Conservation (phyloP, 2,888 invertebrate genomes). For the Drosophila pegasa region DNA sequence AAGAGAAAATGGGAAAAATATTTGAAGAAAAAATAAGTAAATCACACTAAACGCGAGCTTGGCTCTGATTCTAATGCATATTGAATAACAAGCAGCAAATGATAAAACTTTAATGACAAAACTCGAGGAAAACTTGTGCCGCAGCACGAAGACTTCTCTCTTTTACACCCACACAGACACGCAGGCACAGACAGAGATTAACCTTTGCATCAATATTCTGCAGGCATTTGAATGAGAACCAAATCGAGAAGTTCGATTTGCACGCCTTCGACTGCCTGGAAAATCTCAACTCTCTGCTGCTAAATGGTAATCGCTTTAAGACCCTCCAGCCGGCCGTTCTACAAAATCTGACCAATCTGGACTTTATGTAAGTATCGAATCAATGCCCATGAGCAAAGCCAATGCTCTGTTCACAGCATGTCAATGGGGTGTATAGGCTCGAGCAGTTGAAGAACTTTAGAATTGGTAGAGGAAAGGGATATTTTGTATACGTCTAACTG, state of each 20-base stretch:
- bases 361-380: slow-evolving; percentile 85
- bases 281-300: slow-evolving; percentile 85
- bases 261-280: slow-evolving; percentile 84
- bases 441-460: neutral
- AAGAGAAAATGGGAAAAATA: slow-evolving; percentile 9
- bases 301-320: slow-evolving; percentile 83
- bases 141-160: neutral
- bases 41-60: neutral
- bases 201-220: slow-evolving; percentile 13
- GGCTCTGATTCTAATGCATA: slow-evolving; percentile 5
- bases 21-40: neutral
- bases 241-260: slow-evolving; percentile 83
- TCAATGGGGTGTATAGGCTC: neutral
- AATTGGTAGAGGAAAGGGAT: neutral
- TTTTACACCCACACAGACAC: neutral
- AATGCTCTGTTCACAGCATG: neutral
- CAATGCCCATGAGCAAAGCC: neutral
- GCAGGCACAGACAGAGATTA: neutral
- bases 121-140: slow-evolving; percentile 3
- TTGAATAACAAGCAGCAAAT: slow-evolving; percentile 11
- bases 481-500: too few species aligned
- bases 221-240: slow-evolving; percentile 86
- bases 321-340: slow-evolving; percentile 83
- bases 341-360: slow-evolving; percentile 83
- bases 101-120: slow-evolving; percentile 18